Evolutionary conservation across 1,140 invertebrate species (phyloP).

Genomic region (Eurytemora carolleeae): DNA sequence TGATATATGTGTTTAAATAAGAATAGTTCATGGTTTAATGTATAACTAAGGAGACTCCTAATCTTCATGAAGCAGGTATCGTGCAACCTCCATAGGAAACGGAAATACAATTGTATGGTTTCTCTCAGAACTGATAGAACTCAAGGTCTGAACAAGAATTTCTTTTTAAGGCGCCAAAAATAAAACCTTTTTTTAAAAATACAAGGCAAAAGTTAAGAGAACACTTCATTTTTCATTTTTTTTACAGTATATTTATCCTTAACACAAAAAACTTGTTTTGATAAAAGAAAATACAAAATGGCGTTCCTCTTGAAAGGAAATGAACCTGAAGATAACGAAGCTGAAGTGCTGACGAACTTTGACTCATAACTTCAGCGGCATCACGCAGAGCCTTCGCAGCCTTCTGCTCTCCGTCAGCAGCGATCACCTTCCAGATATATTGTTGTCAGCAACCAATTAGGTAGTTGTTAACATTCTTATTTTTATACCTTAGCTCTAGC

Average conservation of each 20-base stretch:
- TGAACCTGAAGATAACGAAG: constrained; percentile 27
- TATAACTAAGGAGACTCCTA: no score
- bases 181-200: no score
- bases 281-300: no score
- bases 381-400: constrained; percentile 66
- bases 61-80: background rate
- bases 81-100: constrained; percentile 26
- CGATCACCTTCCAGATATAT: constrained; percentile 31
- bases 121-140: constrained; percentile 30
- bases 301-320: no score
- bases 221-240: no score
- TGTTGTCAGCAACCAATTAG: background rate
- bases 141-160: constrained; percentile 27
- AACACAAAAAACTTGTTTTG: no score
- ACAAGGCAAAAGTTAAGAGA: no score
- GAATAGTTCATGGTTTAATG: no score
- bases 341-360: constrained; percentile 64
- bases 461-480: background rate
- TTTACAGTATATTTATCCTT: no score
- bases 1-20: no score
- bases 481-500: constrained; percentile 29
- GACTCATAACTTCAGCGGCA: constrained; percentile 65
- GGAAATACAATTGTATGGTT: constrained; percentile 36
- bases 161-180: no score
- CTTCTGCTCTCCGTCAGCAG: constrained; percentile 53